Evolutionary conservation across 2,113 vertebrate species (phyloP).

Genomic region (Accipiter cooperii): DNA sequence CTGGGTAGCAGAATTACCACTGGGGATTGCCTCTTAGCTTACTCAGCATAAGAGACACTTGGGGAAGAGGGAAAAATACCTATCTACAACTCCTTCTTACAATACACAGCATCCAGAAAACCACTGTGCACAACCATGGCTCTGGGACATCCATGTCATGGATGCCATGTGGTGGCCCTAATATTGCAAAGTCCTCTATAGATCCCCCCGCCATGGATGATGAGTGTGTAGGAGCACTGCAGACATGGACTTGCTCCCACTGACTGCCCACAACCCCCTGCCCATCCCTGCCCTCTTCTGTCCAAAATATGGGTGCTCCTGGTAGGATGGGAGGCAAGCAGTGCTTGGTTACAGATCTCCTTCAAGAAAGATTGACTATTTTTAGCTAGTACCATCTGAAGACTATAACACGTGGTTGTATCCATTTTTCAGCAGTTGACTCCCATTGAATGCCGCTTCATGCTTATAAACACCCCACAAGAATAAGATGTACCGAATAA

Average conservation of each 20-base stretch:
- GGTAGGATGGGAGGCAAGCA: not conserved
- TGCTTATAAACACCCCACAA: not conserved
- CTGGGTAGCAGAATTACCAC: not conserved
- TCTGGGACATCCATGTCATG: not conserved
- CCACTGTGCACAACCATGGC: not conserved
- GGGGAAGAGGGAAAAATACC: not conserved
- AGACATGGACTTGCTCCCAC: not conserved
- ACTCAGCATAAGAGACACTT: not conserved
- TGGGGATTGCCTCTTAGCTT: not conserved
- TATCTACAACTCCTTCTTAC: not conserved
- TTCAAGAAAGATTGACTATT: not conserved
- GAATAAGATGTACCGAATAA: not conserved
- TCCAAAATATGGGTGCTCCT: not conserved
- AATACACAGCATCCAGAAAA: not conserved
- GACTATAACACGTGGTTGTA: not conserved
- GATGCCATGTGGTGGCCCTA: not conserved
- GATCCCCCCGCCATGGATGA: not conserved
- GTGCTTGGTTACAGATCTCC: not conserved
- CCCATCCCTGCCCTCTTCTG: not conserved
- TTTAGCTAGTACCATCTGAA: not conserved
- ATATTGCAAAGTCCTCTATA: not conserved
- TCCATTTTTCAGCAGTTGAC: not conserved
- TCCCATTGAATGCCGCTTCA: not conserved
- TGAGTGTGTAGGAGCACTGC: rapidly evolving
- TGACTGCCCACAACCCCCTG: not conserved